Evolutionary conservation across 2,797 vertebrate species (phyloP).

Genomic region (Alectoris magna): DNA sequence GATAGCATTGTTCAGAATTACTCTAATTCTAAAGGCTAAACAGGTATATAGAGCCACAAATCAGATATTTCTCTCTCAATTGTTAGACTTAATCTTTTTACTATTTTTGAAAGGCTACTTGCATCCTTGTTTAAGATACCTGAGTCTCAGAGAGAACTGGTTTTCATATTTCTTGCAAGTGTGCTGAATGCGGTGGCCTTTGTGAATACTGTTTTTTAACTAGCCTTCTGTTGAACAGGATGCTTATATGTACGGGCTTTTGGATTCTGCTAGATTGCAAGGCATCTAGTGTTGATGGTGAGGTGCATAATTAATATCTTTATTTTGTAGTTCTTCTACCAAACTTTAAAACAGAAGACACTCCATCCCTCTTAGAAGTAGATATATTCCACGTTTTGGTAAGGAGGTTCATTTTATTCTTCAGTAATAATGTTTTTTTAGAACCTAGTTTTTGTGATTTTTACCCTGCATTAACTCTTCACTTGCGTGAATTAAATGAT

Average conservation of each 20-base stretch:
- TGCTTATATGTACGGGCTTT: neutral
- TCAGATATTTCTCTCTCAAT: neutral
- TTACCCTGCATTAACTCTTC: neutral
- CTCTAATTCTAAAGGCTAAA: neutral
- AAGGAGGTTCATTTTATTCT: constrained; percentile 65
- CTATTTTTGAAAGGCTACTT: neutral
- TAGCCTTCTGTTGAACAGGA: fast-evolving
- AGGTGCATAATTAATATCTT: neutral
- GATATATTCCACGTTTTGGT: constrained; percentile 96
- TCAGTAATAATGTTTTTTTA: neutral
- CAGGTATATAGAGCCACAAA: neutral
- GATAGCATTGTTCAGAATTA: neutral
- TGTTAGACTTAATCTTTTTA: neutral
- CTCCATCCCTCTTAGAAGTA: constrained; percentile 89
- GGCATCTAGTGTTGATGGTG: neutral
- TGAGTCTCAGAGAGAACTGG: neutral
- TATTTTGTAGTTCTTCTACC: constrained; percentile 87
- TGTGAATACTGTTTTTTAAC: neutral
- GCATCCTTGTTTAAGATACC: neutral
- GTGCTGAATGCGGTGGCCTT: neutral
- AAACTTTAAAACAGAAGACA: constrained; percentile 83
- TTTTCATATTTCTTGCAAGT: neutral
- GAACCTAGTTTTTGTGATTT: neutral
- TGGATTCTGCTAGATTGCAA: neutral
- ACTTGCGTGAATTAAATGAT: neutral